Evolutionary conservation across 2,797 vertebrate genomes (phyloP), one percentile per base, ranked within the genome.

Genomic region (Urosaurus nigricauda): DNA sequence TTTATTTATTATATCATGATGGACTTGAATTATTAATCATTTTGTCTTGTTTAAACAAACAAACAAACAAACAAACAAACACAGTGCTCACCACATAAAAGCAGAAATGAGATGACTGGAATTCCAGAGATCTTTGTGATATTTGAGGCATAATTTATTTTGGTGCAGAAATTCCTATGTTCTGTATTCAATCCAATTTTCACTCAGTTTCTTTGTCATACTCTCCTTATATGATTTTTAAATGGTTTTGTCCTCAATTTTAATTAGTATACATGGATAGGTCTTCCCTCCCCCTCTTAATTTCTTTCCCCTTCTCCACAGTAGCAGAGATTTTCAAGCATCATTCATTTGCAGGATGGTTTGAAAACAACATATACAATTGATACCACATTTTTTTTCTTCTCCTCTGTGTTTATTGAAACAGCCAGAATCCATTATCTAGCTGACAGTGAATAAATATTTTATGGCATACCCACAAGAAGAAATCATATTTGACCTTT

Each of bases 361-460:
- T 79, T 78, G 16, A 74, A 84, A 63, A 58, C 37, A 79, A 0
- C 51, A 75, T n/a, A 77, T 1, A 0, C 1, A 84, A 1, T 16
- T 81, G 3, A 43, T 88, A 13, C 8, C 4, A 13, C 8, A 9
- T 11, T 3, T 78, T 0, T 0, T 51, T 32, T 5, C 29, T 13
- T 24, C 29, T 84, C 74, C 29, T 84, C 74, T 73, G 32, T 40
- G 26, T 37, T 0, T 0, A 0, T 77, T 37, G 68, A 73, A 4
- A 82, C n/a, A 85, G 2, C 74, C 85, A 13, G 53, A 79, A 24
- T 87, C 63, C 63, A 14, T 85, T 93, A 90, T 40, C 82, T 87
- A 0, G 88, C 58, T 84, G 58, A 53, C 3, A 32, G 40, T 35
- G 35, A 78, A 85, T 65, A 86, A 91, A 68, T 90, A 85, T 53